Conservation (phyloP, 1,140 invertebrate genomes). For the Papilio aristodemus region DNA sequence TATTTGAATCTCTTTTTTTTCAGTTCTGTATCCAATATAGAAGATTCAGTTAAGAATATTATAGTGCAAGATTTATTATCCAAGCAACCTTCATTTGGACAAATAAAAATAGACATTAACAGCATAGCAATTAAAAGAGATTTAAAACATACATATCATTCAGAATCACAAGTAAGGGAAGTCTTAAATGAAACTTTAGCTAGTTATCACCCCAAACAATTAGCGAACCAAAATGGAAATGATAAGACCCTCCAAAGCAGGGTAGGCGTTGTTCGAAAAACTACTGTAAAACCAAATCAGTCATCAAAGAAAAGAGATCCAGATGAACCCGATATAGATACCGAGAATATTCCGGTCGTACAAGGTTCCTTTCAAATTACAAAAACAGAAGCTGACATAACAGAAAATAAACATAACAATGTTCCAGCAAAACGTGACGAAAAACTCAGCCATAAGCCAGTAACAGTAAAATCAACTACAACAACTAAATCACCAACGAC, state of each 20-base stretch:
- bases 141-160: conserved; percentile 76
- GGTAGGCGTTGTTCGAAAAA: conserved; percentile 79
- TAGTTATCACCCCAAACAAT: conserved; percentile 54
- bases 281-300: conserved; percentile 74
- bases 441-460: conserved; percentile 65
- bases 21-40: conserved; percentile 83
- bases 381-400: conserved; percentile 83
- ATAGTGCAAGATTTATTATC: conserved; percentile 85
- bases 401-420: conserved; percentile 80
- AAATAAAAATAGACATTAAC: conserved; percentile 84
- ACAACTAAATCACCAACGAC: conserved; percentile 65
- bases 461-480: conserved; percentile 60
- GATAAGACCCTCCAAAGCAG: conserved; percentile 73
- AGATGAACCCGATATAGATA: conserved; percentile 79
- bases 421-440: conserved; percentile 61
- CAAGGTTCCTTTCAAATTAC: conserved; percentile 83
- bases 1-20: conserved; percentile 40
- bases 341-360: conserved; percentile 80
- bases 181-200: conserved; percentile 70
- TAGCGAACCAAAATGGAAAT: conserved; percentile 62
- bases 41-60: conserved; percentile 85
- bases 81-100: conserved; percentile 83
- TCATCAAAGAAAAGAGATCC: conserved; percentile 64
- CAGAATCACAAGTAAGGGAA: conserved; percentile 72
- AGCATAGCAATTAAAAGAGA: conserved; percentile 84